Evolutionary conservation across 2,113 vertebrate species (phyloP), one percentile per base, ranked within the genome.

Genomic region (Halcyon senegalensis): DNA sequence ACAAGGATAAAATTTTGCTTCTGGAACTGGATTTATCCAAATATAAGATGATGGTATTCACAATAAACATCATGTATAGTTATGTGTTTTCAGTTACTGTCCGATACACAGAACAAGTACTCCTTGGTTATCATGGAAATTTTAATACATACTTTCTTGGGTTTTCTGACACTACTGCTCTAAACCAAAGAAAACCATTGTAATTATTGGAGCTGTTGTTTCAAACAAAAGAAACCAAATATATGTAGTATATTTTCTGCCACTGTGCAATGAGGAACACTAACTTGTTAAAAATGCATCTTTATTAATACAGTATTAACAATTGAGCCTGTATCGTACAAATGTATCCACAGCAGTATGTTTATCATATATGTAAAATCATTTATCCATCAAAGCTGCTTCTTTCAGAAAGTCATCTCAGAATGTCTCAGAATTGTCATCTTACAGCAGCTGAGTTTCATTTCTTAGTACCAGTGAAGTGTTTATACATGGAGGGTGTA

Each of bases 81-180:
- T 77, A 81, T 16, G 17, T 53, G 16, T 74, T 76, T 76, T 44
- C 77, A 81, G 24, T 35, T 89, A 28, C 55, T 82, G 16, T 63
- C 16, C 0, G 0, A 89, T 55, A 91, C 0, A 0, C 9, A 50
- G 27, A 80, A 69, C 11, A 75, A 74, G 35, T 69, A 18, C 4
- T 87, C 69, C 24, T 89, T 77, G 7, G 21, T 70, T 77, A 77
- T 55, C 4, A 44, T 11, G 11, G 18, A 79, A 69, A 86, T 86
- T 48, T 33, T 48, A 81, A 67, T 43, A 48, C 6, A 11, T 16
- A 59, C 33, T 43, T 74, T 20, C 43, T 83, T 44, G 18, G 0
- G 0, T 7, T 91, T 82, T 72, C 5, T 73, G n/a, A 91, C 7
- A 11, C 4, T 44, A 33, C 39, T 77, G 27, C 30, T 68, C 27